These are phyloP conservation scores for Leptinotarsa lineolata DNA, from an alignment of 1,140 invertebrate species.

Conservation along the genomic window DNA sequence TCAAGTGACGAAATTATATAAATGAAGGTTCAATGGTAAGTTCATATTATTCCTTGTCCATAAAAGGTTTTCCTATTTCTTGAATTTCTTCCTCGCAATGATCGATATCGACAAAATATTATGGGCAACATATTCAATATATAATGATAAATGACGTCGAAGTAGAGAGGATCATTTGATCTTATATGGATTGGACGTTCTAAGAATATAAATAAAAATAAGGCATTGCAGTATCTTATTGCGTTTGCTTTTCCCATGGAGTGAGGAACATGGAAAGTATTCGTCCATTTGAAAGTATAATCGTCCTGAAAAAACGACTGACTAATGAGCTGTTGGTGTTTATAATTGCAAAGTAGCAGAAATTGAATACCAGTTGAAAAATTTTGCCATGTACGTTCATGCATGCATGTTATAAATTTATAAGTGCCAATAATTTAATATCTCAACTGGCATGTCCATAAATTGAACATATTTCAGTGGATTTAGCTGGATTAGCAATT, in stretches of 20 bases:
- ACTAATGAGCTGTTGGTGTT: neutral
- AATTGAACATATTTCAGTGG: neutral
- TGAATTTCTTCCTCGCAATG: too few species aligned
- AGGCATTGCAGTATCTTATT: neutral
- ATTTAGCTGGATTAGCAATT: constrained; percentile 1
- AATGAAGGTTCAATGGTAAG: too few species aligned
- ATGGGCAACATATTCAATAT: neutral
- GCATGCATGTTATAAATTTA: neutral
- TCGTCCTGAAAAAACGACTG: constrained; percentile 1
- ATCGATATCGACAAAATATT: neutral
- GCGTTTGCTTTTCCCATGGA: neutral
- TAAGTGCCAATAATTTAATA: neutral
- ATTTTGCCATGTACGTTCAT: neutral
- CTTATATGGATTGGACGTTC: neutral
- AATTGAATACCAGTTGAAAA: neutral
- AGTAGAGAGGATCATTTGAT: neutral
- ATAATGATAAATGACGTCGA: neutral
- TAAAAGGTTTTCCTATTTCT: too few species aligned
- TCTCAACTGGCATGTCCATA: constrained; percentile 2
- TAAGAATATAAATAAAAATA: neutral
- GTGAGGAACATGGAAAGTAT: neutral
- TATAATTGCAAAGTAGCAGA: neutral
- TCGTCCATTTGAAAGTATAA: constrained; percentile 3
- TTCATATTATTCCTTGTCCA: too few species aligned
- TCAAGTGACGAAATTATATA: too few species aligned